Evolutionary conservation across 2,113 vertebrate genomes (phyloP).

Genomic region (Lates calcarifer): DNA sequence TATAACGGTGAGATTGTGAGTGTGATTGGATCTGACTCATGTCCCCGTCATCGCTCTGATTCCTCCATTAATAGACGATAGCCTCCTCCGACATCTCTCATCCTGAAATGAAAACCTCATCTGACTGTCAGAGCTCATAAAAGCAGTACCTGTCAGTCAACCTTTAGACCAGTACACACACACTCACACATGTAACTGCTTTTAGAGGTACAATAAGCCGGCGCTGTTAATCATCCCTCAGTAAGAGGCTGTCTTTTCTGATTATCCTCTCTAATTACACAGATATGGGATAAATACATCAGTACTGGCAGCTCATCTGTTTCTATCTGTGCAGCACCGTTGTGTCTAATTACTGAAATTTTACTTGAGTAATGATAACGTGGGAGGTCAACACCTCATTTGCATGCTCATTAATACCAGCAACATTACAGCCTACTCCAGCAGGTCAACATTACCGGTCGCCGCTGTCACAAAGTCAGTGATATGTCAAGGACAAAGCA

Average conservation of each 20-base stretch:
- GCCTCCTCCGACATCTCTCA: background rate
- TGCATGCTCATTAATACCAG: background rate
- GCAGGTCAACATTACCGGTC: background rate
- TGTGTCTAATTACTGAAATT: background rate
- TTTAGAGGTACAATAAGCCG: too few relatives aligned
- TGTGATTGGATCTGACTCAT: background rate
- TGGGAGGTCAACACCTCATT: background rate
- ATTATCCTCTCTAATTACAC: background rate
- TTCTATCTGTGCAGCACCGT: background rate
- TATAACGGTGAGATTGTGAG: background rate
- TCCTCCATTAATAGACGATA: background rate
- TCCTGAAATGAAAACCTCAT: constrained; percentile 3
- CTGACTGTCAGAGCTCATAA: background rate
- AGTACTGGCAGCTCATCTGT: background rate
- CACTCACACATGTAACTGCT: background rate
- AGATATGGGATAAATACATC: background rate
- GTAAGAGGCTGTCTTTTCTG: background rate
- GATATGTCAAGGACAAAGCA: background rate
- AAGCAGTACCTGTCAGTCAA: background rate
- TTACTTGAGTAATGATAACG: background rate
- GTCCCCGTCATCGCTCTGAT: constrained; percentile 4
- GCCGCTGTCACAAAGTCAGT: background rate
- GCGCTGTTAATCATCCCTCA: background rate
- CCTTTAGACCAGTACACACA: background rate
- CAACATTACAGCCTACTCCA: background rate